These are phyloP conservation scores for Conus canariensis DNA, from an alignment of 2,888 invertebrate species.

Conservation along the genomic window DNA sequence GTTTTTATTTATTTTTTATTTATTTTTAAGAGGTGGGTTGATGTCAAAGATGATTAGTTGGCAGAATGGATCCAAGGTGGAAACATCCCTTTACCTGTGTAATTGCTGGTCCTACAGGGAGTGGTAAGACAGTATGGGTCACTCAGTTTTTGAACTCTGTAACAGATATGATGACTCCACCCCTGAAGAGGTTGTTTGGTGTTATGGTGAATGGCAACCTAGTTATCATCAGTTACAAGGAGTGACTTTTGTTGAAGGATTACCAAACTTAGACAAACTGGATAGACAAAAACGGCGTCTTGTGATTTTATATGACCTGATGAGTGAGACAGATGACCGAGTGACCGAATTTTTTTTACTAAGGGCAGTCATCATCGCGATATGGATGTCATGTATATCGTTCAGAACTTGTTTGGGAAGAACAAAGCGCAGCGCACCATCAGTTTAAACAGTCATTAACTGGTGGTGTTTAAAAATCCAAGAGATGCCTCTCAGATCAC, in stretches of 20 bases:
- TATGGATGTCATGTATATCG: constrained; percentile 9
- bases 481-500: neutral
- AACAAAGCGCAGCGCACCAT: constrained; percentile 10
- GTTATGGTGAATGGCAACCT: constrained; percentile 21
- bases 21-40: too few relatives aligned
- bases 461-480: constrained; percentile 1
- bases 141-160: neutral
- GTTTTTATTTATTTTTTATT: too few relatives aligned
- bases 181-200: constrained; percentile 21
- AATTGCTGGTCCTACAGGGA: neutral
- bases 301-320: constrained; percentile 31
- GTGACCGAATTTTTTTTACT: constrained; percentile 35
- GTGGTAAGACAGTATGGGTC: neutral
- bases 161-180: neutral
- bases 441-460: constrained; percentile 34
- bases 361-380: constrained; percentile 35
- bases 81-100: constrained; percentile 19
- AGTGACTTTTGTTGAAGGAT: constrained; percentile 36
- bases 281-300: neutral
- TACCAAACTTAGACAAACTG: neutral
- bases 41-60: too few relatives aligned
- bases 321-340: constrained; percentile 34
- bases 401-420: constrained; percentile 15
- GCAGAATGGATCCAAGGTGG: neutral
- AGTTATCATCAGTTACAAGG: constrained; percentile 3